Evolutionary conservation across 2,113 vertebrate genomes (phyloP), one percentile per base, ranked within the genome.

Genomic region (Cebus imitator): DNA sequence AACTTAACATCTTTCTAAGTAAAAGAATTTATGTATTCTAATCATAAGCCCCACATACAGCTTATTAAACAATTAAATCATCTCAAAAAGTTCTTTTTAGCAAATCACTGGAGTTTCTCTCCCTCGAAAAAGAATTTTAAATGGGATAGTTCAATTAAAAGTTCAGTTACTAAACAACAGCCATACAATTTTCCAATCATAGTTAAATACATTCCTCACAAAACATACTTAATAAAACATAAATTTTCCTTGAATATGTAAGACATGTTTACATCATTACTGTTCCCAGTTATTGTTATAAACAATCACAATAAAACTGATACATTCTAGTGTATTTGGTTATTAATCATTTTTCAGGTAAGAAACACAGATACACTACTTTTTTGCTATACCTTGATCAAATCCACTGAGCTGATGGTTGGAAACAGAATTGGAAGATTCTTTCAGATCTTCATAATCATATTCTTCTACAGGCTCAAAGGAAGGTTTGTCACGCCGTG

Each of bases 381-480:
- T 95, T 95, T 91, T 98, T 91, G 95, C 37, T 70, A 18, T 99
- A 99, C 99, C 99, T 99, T 99, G 99, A 90, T 99, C 99, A 86
- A 99, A 96, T 93, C 99, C 98, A 98, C 99, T 99, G 64, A 99
- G 98, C 57, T 98, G 98, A 89, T 98, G 98, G 95, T 83, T 98
- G 79, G 98, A 68, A 93, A 98, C 98, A 50, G 98, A 98, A 97
- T 97, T 98, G 32, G 98, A 98, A 87, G 98, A 93, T n/a, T 98
- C 98, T 98, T 99, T 99, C 79, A 96, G 92, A 95, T 98, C 99
- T 98, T 99, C 99, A 87, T 45, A 97, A 85, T 89, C 98, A 97
- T 98, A 98, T 91, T 98, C 99, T 97, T 99, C 99, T 93, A 99
- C 97, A 0, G 99, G 98, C 80, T 99, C 99, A 91, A 97, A 99